Percentiles rank a stretch among this genome's conserved stretches.
Conservation (phyloP, 2,888 invertebrate genomes). For the Lacanobia oleracea region DNA sequence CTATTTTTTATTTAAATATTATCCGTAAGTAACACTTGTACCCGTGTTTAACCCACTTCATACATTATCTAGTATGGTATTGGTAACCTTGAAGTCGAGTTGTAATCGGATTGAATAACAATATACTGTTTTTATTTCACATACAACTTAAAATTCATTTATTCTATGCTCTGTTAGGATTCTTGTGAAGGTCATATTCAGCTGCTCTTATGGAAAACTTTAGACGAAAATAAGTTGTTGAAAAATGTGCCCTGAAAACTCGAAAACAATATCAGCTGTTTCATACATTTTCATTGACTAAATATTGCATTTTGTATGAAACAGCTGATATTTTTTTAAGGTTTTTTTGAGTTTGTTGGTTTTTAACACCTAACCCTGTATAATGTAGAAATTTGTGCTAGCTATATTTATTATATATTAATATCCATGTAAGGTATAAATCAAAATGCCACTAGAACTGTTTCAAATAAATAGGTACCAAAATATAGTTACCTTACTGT, state of each 20-base stretch:
- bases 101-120: constrained; percentile 62
- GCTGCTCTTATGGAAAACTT: constrained; percentile 47
- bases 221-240: constrained; percentile 29
- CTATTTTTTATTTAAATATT: constrained; percentile 25
- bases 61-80: constrained; percentile 54
- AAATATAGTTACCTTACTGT: background rate
- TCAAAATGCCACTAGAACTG: background rate
- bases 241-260: background rate
- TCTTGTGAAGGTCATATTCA: constrained; percentile 51
- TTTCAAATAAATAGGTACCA: background rate
- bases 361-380: too few relatives aligned
- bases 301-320: too few relatives aligned
- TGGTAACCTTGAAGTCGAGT: constrained; percentile 55
- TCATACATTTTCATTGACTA: too few relatives aligned
- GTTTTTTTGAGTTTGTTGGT: too few relatives aligned
- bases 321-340: too few relatives aligned
- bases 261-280: too few relatives aligned
- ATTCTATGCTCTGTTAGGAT: constrained; percentile 51
- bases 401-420: too few relatives aligned
- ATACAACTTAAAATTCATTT: constrained; percentile 60
- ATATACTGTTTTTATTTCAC: constrained; percentile 55
- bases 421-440: too few relatives aligned
- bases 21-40: constrained; percentile 7
- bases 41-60: constrained; percentile 47
- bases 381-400: constrained; percentile 8